These are phyloP conservation scores for Lepilemur ruficaudatus DNA, from an alignment of 2,797 vertebrate genomes.

Conservation along the genomic window DNA sequence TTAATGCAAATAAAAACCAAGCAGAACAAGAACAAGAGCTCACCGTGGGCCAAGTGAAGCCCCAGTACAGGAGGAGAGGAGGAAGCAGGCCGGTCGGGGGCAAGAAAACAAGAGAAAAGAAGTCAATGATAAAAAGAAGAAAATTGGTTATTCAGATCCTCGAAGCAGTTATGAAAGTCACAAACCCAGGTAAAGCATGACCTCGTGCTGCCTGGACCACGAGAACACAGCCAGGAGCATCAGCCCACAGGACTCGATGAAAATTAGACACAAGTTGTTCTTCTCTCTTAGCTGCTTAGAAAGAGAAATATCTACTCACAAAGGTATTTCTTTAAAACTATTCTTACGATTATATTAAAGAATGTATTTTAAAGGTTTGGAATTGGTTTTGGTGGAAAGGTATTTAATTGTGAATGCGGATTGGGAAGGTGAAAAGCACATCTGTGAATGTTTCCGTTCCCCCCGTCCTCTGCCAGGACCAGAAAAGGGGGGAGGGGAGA, in stretches of 20 bases:
- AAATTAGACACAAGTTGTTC: not conserved
- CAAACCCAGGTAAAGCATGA: too few relatives aligned
- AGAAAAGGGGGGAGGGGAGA: not conserved
- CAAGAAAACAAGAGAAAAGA: not conserved
- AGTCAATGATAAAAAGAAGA: not conserved
- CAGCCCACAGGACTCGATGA: not conserved
- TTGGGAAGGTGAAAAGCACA: not conserved
- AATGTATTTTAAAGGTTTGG: not conserved
- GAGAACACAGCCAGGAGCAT: not conserved
- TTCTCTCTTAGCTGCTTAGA: not conserved
- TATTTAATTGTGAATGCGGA: not conserved
- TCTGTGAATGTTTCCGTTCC: too few relatives aligned
- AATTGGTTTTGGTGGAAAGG: not conserved
- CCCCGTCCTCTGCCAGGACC: not conserved
- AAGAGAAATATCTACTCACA: not conserved
- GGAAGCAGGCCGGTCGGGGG: not conserved
- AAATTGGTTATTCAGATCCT: not conserved
- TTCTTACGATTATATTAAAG: not conserved
- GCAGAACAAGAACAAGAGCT: not conserved
- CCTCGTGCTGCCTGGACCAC: rapidly evolving
- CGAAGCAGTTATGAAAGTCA: not conserved
- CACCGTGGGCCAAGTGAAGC: not conserved
- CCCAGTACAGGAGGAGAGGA: not conserved
- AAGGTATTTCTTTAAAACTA: not conserved
- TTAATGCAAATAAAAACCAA: not conserved